These are phyloP conservation scores for Orestias chungarensis DNA, from an alignment of 2,797 vertebrate genomes.

Conservation along the genomic window DNA sequence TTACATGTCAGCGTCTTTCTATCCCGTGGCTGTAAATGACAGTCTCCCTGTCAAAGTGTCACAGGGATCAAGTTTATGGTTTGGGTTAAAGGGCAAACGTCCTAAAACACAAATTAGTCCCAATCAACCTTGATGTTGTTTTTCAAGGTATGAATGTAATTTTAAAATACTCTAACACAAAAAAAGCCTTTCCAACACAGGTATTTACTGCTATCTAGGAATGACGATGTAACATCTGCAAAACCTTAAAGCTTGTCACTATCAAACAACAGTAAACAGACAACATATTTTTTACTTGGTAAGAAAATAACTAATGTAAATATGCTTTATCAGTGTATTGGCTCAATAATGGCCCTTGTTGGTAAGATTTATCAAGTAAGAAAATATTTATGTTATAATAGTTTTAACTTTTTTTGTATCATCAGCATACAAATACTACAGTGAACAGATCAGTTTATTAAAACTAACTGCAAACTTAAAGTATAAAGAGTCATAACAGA, in stretches of 20 bases:
- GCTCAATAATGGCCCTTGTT: no score
- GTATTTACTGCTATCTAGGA: background rate
- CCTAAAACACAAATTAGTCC: background rate
- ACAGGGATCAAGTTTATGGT: slow-evolving; percentile 26
- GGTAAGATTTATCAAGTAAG: background rate
- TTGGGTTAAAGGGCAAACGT: slow-evolving; percentile 8
- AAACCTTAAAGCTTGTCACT: background rate
- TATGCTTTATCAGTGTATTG: no score
- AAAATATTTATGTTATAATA: background rate
- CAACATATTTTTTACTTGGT: background rate
- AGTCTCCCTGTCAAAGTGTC: slow-evolving; percentile 15
- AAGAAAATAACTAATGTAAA: no score
- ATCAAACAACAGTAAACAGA: background rate
- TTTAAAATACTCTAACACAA: background rate
- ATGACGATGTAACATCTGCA: background rate
- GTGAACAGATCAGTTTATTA: background rate
- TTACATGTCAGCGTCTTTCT: slow-evolving; percentile 38
- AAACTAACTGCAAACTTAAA: background rate
- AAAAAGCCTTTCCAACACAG: background rate
- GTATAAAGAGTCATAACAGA: no score
- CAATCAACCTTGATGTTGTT: background rate
- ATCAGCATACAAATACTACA: background rate
- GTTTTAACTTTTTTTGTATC: no score
- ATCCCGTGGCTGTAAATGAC: slow-evolving; percentile 8
- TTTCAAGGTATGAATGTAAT: background rate